Evolutionary conservation across 2,113 vertebrate genomes (phyloP).

Genomic region (Castor canadensis): DNA sequence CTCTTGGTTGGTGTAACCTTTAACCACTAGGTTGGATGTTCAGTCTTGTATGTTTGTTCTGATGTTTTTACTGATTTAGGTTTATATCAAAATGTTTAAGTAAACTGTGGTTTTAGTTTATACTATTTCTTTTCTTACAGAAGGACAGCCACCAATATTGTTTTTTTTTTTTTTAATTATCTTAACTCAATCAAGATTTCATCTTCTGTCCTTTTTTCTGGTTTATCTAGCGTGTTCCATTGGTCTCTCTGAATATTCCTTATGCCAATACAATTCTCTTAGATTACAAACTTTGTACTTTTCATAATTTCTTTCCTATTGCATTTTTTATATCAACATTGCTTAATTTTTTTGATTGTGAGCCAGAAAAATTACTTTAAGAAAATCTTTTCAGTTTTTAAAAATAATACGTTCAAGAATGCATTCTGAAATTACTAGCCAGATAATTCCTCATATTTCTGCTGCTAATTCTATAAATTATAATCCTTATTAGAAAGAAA

Average conservation of each 20-base stretch:
- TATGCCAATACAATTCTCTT: not conserved
- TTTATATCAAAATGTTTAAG: conserved; percentile 45
- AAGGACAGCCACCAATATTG: not conserved
- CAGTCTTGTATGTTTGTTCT: conserved; percentile 3
- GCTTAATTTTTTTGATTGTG: not conserved
- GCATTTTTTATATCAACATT: not conserved
- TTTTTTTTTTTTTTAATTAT: conserved; percentile 38
- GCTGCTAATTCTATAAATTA: not conserved
- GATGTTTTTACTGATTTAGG: not conserved
- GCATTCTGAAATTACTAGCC: not conserved
- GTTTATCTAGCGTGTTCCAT: not conserved
- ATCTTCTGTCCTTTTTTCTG: conserved; percentile 25
- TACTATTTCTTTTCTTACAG: not conserved
- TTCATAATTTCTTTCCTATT: not conserved
- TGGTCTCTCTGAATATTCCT: conserved; percentile 19
- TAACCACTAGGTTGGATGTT: not conserved
- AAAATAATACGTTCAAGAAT: conserved; percentile 1
- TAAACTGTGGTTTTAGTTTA: not conserved
- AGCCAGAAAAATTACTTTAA: not conserved
- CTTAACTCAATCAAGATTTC: not conserved
- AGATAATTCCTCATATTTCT: conserved; percentile 8
- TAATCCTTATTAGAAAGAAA: not conserved
- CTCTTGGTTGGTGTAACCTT: not conserved
- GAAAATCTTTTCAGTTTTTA: not conserved
- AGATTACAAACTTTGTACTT: not conserved